Conservation (phyloP, 2,888 invertebrate species). For the Stenurella melanura region DNA sequence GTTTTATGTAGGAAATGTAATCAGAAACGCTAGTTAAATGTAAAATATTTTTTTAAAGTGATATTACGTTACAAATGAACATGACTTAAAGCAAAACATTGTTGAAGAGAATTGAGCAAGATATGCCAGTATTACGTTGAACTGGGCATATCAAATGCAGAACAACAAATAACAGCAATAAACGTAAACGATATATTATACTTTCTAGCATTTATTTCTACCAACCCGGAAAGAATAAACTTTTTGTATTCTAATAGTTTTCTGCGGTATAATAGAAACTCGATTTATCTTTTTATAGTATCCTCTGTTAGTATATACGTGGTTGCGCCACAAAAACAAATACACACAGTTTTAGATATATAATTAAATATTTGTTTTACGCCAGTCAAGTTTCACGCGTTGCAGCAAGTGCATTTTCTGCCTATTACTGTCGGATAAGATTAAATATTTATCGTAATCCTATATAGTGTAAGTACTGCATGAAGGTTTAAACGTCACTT, state of each 20-base stretch:
- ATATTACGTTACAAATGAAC: too few species aligned
- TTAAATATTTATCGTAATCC: slow-evolving; percentile 50
- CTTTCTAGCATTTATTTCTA: slow-evolving; percentile 11
- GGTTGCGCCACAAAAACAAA: slow-evolving; percentile 40
- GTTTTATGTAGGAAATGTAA: too few species aligned
- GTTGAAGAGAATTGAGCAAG: too few species aligned
- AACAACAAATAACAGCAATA: not conserved
- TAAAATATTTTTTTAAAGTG: too few species aligned
- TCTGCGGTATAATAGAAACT: slow-evolving; percentile 14
- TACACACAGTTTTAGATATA: slow-evolving; percentile 42
- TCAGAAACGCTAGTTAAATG: too few species aligned
- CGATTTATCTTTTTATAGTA: slow-evolving; percentile 4
- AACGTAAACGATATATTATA: not conserved
- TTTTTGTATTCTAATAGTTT: not conserved
- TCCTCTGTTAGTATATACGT: not conserved
- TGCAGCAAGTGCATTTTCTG: slow-evolving; percentile 45
- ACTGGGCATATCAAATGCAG: too few species aligned
- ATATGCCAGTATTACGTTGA: too few species aligned
- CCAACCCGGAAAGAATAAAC: slow-evolving; percentile 28
- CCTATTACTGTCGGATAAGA: slow-evolving; percentile 44
- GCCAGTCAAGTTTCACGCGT: slow-evolving; percentile 33
- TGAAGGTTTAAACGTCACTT: not conserved
- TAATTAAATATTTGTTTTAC: slow-evolving; percentile 43
- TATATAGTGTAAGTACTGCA: slow-evolving; percentile 30
- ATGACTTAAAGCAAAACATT: too few species aligned